Base-by-base conservation (phyloP, 2,797 vertebrate genomes). In the Falco naumanni region DNA sequence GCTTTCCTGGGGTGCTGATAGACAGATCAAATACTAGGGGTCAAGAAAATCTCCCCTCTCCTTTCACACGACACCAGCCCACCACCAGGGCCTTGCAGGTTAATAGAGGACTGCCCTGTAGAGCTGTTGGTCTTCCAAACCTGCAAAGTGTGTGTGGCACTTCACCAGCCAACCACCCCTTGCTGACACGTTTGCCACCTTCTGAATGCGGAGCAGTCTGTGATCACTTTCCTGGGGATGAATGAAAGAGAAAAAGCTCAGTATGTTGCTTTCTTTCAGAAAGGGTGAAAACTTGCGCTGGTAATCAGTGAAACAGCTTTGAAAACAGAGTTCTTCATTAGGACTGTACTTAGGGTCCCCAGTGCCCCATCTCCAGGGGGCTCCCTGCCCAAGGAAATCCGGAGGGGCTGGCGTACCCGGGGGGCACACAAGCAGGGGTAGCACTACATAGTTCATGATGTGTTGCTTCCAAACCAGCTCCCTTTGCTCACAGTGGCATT, bases 371-470 rank as follows among this genome's bases (percentile, higher is more conserved):
- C 60, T 56, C 34, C 29, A 48, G 31, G 5, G 21, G 25, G 17
- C 4, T 72, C 8, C 6, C 37, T 45, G 17, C 7, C 0, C 0
- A 7, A 79, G 60, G 31, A 65, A 47, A 20, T 15, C 22, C 31
- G 18, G 22, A 37, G 16, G 11, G 21, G 4, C 24, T 90, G 47
- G 26, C 11, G 22, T 19, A 21, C 4, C 21, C 10, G 7, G 10
- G 13, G 6, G 4, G 5, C 31, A 39, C 29, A 8, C 29, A 78
- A 33, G 11, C 37, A 61, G n/a, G 10, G 10, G 14, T 61, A 54
- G 19, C 14, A 6, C 3, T 3, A 18, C 2, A 9, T 29, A 1
- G 1, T 5, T 21, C 1, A 0, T 17, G 11, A 33, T 37, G 11
- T 4, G 0, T 26, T 72, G 18, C 47, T 66, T 84, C 22, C 28